A percentile compares a stretch with the other conserved stretches of the same genome.
Conservation (phyloP, 1,140 invertebrate species). For the Sitodiplosis mosellana region DNA sequence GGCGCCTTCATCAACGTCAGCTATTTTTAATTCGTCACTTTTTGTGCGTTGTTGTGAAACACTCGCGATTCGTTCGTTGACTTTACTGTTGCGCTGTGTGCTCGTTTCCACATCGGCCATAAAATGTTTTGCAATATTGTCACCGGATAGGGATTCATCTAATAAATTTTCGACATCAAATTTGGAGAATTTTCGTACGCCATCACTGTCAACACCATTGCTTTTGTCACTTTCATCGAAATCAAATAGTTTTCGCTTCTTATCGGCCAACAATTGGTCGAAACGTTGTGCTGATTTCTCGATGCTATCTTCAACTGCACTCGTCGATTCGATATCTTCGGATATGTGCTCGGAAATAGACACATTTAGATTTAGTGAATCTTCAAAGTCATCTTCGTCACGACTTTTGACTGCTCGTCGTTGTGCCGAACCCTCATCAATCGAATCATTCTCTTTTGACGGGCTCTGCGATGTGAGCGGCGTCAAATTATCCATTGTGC, state of each 20-base stretch:
- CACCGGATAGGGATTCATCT: background rate
- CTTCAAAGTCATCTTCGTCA: constrained; percentile 1
- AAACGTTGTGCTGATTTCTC: background rate
- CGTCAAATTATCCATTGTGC: no score
- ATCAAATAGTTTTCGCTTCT: constrained; percentile 2
- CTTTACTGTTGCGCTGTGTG: background rate
- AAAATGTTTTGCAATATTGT: constrained; percentile 3
- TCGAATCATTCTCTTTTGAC: no score
- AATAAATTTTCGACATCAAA: background rate
- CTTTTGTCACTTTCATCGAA: background rate
- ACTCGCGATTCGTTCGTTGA: background rate
- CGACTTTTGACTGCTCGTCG: background rate
- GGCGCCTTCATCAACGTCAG: background rate
- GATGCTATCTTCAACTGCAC: background rate
- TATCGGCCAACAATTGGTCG: background rate
- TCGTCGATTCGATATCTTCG: background rate
- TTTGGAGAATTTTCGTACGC: background rate
- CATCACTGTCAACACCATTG: background rate
- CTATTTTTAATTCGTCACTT: constrained; percentile 1
- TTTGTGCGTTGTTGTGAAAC: background rate
- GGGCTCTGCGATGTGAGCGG: no score
- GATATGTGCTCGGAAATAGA: background rate
- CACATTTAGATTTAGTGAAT: background rate
- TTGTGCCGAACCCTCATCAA: no score
- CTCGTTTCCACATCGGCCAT: background rate